phyloP scores from a whole-genome alignment of 2,888 invertebrate species.

The Odontocerum albicorne region DNA sequence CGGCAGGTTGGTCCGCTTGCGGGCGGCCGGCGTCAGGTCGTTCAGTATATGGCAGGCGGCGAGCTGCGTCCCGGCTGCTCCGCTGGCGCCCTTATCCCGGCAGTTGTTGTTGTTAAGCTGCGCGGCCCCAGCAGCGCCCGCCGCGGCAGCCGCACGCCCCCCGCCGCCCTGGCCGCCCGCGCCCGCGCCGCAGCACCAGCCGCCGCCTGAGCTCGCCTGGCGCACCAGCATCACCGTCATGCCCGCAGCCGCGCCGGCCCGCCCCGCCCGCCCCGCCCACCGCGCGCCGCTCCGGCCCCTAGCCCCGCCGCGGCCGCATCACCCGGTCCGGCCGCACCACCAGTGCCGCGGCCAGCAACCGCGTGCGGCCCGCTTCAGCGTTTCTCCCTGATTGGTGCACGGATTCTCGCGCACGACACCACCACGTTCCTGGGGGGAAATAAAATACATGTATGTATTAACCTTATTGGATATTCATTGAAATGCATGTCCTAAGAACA shows the following conservation, averaged over 20 bases:
- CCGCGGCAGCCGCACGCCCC: constrained; percentile 58
- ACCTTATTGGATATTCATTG: no score
- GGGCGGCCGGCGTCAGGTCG: constrained; percentile 38
- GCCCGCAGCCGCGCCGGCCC: constrained; percentile 29
- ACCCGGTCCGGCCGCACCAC: no score
- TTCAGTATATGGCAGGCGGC: constrained; percentile 60
- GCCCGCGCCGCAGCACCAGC: constrained; percentile 46
- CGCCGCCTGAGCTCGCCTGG: constrained; percentile 34
- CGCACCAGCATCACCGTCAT: constrained; percentile 36
- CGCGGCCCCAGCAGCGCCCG: constrained; percentile 47
- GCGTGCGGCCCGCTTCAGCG: no score
- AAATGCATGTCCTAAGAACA: no score
- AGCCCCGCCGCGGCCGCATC: no score
- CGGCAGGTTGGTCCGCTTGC: constrained; percentile 32
- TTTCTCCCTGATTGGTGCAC: no score
- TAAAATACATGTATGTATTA: no score
- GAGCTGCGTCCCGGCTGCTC: constrained; percentile 52
- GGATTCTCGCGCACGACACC: no score
- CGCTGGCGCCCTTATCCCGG: constrained; percentile 48
- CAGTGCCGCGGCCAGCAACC: no score
- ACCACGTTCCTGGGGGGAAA: no score
- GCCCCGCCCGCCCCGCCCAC: constrained; percentile 36
- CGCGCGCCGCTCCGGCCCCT: constrained; percentile 35
- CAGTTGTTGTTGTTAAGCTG: constrained; percentile 15
- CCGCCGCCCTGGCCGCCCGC: constrained; percentile 59